Evolutionary conservation across 2,797 vertebrate genomes (phyloP).

Genomic region (Hippopotamyrus pictus): DNA sequence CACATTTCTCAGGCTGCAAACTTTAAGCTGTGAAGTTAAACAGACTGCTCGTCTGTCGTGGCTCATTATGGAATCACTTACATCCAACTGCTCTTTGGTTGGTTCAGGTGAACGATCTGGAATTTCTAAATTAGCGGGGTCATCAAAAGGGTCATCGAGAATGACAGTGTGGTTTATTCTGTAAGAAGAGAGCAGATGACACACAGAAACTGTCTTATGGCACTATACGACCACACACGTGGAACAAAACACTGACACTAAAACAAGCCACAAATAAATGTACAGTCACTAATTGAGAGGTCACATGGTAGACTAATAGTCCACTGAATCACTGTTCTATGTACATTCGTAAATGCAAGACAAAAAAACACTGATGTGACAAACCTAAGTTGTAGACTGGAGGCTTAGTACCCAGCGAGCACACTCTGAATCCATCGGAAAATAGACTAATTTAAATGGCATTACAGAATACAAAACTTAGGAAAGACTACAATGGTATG

Average conservation of each 20-base stretch:
- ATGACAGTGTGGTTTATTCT: slow-evolving; percentile 97
- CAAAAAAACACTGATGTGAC: neutral
- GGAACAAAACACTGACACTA: neutral
- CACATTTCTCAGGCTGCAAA: neutral
- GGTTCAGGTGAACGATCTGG: slow-evolving; percentile 90
- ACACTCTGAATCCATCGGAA: neutral
- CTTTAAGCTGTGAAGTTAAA: neutral
- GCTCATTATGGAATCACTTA: slow-evolving; percentile 56
- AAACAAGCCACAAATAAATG: neutral
- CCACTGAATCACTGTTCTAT: neutral
- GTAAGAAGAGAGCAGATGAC: slow-evolving; percentile 23
- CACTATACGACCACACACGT: neutral
- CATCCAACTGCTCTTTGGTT: slow-evolving; percentile 85
- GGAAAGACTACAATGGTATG: neutral
- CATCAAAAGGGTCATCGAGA: slow-evolving; percentile 91
- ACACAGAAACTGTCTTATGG: neutral
- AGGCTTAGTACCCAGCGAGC: neutral
- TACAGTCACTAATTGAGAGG: neutral
- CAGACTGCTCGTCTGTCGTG: neutral
- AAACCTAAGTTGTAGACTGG: neutral
- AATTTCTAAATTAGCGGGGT: slow-evolving; percentile 75
- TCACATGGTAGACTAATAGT: neutral
- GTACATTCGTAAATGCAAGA: neutral
- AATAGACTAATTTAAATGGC: neutral
- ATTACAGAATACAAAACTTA: neutral